Base-by-base conservation (phyloP, 2,888 invertebrate species). In the Calliopum simillimum region DNA sequence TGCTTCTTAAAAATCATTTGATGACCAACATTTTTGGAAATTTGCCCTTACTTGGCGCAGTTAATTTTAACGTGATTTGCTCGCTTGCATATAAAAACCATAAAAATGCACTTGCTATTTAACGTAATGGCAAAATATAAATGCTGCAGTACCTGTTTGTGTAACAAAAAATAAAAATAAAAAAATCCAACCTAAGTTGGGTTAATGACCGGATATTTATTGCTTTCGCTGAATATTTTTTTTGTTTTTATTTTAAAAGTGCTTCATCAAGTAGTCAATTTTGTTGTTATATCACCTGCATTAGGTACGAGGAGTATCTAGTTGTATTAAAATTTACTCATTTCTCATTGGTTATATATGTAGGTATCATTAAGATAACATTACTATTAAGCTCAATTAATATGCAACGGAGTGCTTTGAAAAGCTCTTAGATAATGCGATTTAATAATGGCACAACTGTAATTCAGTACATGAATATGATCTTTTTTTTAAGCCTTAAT, bases 11-110 rank as follows among this genome's bases (percentile, higher is more conserved):
- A 33, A 23, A 53, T 23, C 53, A 53, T 0, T 19, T 53, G 12
- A 53, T 19, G 16, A 16, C 16, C 6, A 16, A 19, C 49, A 49
- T 19, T 49, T 49, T 16, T 16, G 49, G 16, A 23, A 23, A 53
- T 53, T 53, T 53, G 6, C 23, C 23, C 53, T 53, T 19, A 53
- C 23, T 53, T 53, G 53, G 23, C 53, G 21, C 53, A 21, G 12
- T 33, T 33, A 33, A 33, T 33, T 33, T 33, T 33, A 33, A 33
- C 8, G 33, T 33, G 33, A 33, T 33, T 33, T 33, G 33, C 41
- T 12, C 19, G 59, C 41, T 59, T 59, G 19, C 59, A 44, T 44
- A 59, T 59, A 21, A 43, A 59, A 59, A n/a, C 59, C 59, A 59
- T 59, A 59, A 59, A 59, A 59, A 59, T 43, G 59, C 59, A 43